Conservation (phyloP, 2,888 invertebrate species). For the Sesamia inferens region DNA sequence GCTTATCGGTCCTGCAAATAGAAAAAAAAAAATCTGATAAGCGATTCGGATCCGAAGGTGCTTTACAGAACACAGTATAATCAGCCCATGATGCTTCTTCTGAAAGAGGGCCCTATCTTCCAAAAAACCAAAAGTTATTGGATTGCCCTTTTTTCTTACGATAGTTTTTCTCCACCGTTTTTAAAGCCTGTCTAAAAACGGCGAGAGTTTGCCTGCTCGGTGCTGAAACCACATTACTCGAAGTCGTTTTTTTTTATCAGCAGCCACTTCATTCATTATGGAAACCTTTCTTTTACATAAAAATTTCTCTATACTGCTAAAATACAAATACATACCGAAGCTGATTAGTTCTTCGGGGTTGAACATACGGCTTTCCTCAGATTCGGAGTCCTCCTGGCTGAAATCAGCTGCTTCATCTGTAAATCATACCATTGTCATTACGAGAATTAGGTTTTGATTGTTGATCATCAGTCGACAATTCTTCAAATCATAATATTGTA, state of each 20-base stretch:
- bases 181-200: too few species aligned
- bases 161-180: neutral
- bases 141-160: neutral
- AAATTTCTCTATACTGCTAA: neutral
- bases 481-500: neutral
- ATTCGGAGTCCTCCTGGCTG: conserved; percentile 39
- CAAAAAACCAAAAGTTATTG: neutral
- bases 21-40: neutral
- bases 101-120: neutral
- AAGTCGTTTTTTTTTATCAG: neutral
- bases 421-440: neutral
- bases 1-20: conserved; percentile 19
- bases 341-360: conserved; percentile 58
- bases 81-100: neutral
- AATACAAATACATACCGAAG: conserved; percentile 49
- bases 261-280: too few species aligned
- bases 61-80: neutral
- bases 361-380: conserved; percentile 63
- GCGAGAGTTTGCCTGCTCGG: neutral
- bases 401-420: conserved; percentile 44
- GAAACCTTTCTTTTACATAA: too few species aligned
- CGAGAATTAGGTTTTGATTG: neutral
- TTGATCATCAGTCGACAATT: neutral
- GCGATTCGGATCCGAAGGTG: neutral
- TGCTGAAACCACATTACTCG: neutral